These are phyloP conservation scores for Pentamera pediparva DNA, from an alignment of 53 echinoderm and acorn worm genomes.

Conservation along the genomic window DNA sequence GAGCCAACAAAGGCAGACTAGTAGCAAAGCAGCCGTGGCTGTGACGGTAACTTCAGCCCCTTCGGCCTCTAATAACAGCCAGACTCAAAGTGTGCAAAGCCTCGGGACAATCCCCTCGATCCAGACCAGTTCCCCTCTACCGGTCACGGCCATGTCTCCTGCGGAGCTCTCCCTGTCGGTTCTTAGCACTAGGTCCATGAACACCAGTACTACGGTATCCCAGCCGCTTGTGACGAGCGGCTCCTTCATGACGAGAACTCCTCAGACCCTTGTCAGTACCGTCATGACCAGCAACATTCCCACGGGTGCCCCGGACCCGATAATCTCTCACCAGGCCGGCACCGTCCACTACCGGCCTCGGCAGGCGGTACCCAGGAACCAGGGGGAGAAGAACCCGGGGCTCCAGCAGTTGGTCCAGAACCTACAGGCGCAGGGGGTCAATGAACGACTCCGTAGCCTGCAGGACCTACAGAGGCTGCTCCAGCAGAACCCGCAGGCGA, in stretches of 20 bases:
- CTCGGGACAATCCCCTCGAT: constrained; percentile 33
- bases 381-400: constrained; percentile 1
- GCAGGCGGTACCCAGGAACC: neutral
- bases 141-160: neutral
- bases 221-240: neutral
- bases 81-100: constrained; percentile 3
- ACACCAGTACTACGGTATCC: neutral
- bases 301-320: neutral
- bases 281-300: neutral
- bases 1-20: neutral
- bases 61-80: neutral
- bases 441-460: constrained; percentile 7
- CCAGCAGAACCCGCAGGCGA: constrained; percentile 22
- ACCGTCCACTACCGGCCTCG: constrained; percentile 23
- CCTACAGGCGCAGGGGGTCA: constrained; percentile 2
- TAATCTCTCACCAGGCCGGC: constrained; percentile 13
- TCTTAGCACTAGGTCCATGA: neutral
- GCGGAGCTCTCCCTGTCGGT: neutral
- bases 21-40: neutral
- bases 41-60: neutral
- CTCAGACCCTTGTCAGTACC: neutral
- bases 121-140: constrained; percentile 6
- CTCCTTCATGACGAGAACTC: neutral
- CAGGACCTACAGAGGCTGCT: constrained; percentile 6
- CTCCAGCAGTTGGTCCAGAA: constrained; percentile 12